phyloP scores from a whole-genome alignment of 53 echinoderm and acorn worm genomes.

The Luidia sarsii region DNA sequence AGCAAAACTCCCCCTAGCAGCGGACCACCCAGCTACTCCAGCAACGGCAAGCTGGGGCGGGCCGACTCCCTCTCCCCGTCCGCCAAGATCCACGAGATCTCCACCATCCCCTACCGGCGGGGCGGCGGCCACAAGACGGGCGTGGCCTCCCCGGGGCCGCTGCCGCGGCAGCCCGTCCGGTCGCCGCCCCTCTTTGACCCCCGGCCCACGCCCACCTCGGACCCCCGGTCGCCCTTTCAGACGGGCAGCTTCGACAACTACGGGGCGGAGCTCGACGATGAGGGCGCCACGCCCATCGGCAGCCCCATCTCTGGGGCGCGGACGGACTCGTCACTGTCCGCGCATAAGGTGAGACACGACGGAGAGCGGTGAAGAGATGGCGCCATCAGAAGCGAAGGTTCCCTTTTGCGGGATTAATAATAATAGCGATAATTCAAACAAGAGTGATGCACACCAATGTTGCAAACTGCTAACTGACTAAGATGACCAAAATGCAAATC shows the following conservation, averaged over 20 bases:
- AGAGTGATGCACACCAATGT: too few relatives aligned
- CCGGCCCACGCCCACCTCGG: slow-evolving; percentile 46
- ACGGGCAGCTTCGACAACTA: slow-evolving; percentile 39
- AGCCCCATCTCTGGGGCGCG: slow-evolving; percentile 37
- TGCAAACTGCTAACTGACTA: too few relatives aligned
- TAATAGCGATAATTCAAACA: too few relatives aligned
- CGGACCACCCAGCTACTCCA: slow-evolving; percentile 66
- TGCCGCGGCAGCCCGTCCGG: slow-evolving; percentile 14
- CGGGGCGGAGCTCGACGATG: slow-evolving; percentile 35
- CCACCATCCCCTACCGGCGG: slow-evolving; percentile 50
- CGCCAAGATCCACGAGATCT: slow-evolving; percentile 3
- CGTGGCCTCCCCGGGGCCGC: neutral
- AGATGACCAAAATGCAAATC: too few relatives aligned
- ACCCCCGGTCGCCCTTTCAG: slow-evolving; percentile 53
- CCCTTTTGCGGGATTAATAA: too few relatives aligned
- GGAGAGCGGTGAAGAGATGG: too few relatives aligned
- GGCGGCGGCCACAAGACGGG: neutral
- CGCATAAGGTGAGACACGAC: slow-evolving; percentile 25
- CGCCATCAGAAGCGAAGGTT: too few relatives aligned
- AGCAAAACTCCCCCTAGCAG: slow-evolving; percentile 48
- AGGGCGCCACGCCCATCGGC: slow-evolving; percentile 7
- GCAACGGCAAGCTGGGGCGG: slow-evolving; percentile 22
- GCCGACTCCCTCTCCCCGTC: neutral
- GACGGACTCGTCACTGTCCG: slow-evolving; percentile 30
- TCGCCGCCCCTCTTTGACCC: slow-evolving; percentile 52